Evolutionary conservation across 2,113 vertebrate genomes (phyloP).

Genomic region (Dendrocopos noguchii): DNA sequence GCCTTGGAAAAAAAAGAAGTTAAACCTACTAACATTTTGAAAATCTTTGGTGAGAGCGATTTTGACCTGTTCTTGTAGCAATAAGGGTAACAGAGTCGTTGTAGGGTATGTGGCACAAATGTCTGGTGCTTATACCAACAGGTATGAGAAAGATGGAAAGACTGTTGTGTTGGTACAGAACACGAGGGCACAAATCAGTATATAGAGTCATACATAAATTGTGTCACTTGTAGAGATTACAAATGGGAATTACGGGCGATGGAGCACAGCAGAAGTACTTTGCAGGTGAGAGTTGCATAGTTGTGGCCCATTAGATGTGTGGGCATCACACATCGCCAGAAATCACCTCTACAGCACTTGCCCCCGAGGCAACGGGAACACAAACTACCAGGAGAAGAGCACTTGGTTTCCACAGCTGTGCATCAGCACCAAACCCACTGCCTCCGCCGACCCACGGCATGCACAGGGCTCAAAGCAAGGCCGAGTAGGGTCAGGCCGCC

Average conservation of each 20-base stretch:
- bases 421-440: too few species aligned
- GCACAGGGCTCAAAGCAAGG: fast-evolving
- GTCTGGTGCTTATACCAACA: neutral
- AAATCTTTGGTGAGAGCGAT: neutral
- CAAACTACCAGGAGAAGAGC: fast-evolving
- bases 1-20: neutral
- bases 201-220: fast-evolving
- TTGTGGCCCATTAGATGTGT: fast-evolving
- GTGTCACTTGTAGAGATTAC: fast-evolving
- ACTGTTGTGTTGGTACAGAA: neutral
- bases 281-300: fast-evolving
- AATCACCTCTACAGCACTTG: fast-evolving
- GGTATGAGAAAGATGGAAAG: neutral
- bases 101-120: neutral
- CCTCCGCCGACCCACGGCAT: fast-evolving
- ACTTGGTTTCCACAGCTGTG: fast-evolving
- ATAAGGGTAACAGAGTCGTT: neutral
- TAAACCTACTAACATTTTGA: neutral
- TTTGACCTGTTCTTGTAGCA: neutral
- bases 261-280: fast-evolving
- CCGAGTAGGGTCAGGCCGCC: fast-evolving
- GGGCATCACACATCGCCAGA: fast-evolving
- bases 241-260: neutral
- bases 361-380: fast-evolving
- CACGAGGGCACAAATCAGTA: fast-evolving